Conservation (phyloP, 1,140 invertebrate genomes). For the Agrypnia vestita region DNA sequence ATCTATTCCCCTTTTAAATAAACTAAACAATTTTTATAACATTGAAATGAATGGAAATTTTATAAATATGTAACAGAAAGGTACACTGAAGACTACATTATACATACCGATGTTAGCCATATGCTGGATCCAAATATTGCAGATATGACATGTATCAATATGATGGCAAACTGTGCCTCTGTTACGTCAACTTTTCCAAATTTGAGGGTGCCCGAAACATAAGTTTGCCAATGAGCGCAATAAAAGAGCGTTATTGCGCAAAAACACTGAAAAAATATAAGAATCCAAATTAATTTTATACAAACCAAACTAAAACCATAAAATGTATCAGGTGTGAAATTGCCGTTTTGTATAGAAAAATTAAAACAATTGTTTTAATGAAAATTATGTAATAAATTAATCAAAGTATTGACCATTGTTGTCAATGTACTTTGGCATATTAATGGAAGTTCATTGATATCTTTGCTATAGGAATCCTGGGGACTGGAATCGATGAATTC, state of each 20-base stretch:
- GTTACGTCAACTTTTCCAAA: conserved; percentile 98
- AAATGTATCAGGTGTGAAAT: neutral
- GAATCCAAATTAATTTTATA: conserved; percentile 1
- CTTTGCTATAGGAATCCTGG: no score
- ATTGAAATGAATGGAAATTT: no score
- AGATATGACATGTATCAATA: conserved; percentile 90
- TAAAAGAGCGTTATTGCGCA: conserved; percentile 96
- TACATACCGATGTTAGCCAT: conserved; percentile 87
- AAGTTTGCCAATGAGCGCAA: conserved; percentile 99
- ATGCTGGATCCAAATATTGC: conserved; percentile 89
- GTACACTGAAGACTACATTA: neutral
- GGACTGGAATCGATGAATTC: no score
- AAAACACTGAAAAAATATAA: conserved; percentile 80
- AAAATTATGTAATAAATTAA: no score
- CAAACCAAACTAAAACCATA: no score
- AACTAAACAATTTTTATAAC: no score
- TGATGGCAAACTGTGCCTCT: conserved; percentile 97
- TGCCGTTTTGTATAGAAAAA: neutral
- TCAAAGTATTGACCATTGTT: no score
- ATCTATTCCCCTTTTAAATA: no score
- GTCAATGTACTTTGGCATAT: no score
- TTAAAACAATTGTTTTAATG: neutral
- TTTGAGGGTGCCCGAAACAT: conserved; percentile 93
- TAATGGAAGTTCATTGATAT: no score
- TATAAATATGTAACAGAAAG: no score